phyloP scores from a whole-genome alignment of 2,113 vertebrate genomes.

The Tragelaphus buxtoni region DNA sequence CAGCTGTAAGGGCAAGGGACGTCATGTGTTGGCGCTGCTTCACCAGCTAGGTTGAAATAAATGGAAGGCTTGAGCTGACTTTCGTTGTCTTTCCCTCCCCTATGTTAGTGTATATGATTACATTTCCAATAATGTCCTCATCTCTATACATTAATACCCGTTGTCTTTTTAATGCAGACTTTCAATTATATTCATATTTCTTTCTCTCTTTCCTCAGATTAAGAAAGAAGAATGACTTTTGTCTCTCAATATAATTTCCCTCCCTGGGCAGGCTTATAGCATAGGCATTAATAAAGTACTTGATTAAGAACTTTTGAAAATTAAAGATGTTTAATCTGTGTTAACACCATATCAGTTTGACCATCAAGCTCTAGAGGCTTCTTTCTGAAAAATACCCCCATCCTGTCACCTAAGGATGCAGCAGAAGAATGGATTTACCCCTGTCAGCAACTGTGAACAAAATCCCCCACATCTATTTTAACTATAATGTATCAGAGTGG shows the following conservation, averaged over 20 bases:
- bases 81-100: not conserved
- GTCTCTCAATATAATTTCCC: not conserved
- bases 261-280: not conserved
- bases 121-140: not conserved
- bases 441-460: not conserved
- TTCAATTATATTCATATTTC: conserved; percentile 30
- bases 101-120: not conserved
- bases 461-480: not conserved
- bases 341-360: not conserved
- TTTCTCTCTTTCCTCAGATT: conserved; percentile 26
- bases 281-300: conserved; percentile 19
- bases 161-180: conserved; percentile 7
- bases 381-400: not conserved
- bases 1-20: not conserved
- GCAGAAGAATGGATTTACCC: not conserved
- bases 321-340: conserved; percentile 13
- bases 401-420: not conserved
- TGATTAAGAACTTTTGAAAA: not conserved
- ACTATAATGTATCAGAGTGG: not conserved
- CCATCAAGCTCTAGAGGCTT: not conserved
- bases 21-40: not conserved
- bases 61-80: not conserved
- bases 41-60: not conserved
- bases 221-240: not conserved
- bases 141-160: not conserved